Evolutionary conservation across 2,888 invertebrate genomes (phyloP), one percentile per base, ranked within the genome.

Genomic region (Acronicta psi): DNA sequence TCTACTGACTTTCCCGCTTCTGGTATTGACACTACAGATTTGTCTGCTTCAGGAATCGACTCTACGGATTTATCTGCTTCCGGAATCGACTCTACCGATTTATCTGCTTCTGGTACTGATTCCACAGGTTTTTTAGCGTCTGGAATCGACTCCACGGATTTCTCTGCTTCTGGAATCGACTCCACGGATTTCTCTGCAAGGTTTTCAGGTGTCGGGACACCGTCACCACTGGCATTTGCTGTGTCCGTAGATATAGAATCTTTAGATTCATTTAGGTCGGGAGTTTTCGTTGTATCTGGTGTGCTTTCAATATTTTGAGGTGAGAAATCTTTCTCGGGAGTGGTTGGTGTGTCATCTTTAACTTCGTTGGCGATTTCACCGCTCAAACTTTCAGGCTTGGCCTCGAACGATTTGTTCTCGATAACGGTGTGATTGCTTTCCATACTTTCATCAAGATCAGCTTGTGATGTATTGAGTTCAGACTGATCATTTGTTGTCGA

Each of bases 341-440:
- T 78, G 23, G 52, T 56, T n/a, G 53, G 40, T 34, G 63, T 64
- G 16, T 77, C 64, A 40, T 72, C 68, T 36, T 73, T 73, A 20
- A 53, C 17, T 2, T 65, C 65, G 45, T 10, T 18, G 29, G 29
- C 29, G 29, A 73, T 43, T 40, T 81, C 81, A 16, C 80, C 78
- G 38, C 50, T 72, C 40, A 82, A 65, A 58, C 59, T 70, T 4
- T 88, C 83, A 14, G 68, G 63, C 41, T 82, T 75, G 13, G 63
- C 71, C 49, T 88, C 85, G 56, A 85, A 87, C 1, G 85, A 88
- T 60, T 84, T 85, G 69, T 92, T 93, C 62, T 93, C 93, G 59
- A 91, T 87, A 2, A 93, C 91, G 1, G 92, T 93, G 56, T 90
- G 82, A 38, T 79, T 87, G 60, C 92, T 93, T 13, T 89, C 89